Base-by-base conservation (phyloP, 2,888 invertebrate species). In the Xestia xanthographa region DNA sequence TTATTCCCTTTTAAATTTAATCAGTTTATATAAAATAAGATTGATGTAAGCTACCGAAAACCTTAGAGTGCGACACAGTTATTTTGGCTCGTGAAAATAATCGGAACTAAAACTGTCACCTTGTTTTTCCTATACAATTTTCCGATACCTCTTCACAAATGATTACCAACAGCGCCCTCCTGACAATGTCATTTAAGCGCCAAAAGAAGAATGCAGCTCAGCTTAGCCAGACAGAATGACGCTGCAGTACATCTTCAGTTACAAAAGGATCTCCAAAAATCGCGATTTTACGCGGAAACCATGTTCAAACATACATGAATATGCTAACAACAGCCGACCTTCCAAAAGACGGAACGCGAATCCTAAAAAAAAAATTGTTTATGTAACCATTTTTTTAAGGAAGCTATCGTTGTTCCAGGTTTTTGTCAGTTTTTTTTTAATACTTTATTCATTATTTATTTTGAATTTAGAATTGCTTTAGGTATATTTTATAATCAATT, bases 271-370 rank as follows among this genome's bases (percentile, higher is more conserved):
- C 84, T 58, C 86, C 26, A 66, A 85, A 78, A 71, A 45, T 41
- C 34, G 12, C 38, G 26, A 72, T 69, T 73, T 87, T 75, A 85
- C 78, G 58, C 81, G 87, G 84, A 88, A 87, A 78, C 45, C 22
- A 50, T 22, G 58, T 29, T n/a, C 56, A 17, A 73, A 68, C 50
- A 62, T 68, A 38, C 84, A 84, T 88, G 56, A 84, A 89, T 86
- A 86, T 78, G 86, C 48, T 86, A 84, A 85, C 38, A 45, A 3
- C 22, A 22, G 12, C 20, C 72, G 84, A 75, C 84, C 84, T 79
- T 83, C 77, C 70, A 34, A 22, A 38, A 66, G 73, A 68, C 60
- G 48, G 67, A 68, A 62, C 77, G 45, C 60, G 76, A 22, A 11
- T 41, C n/a, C 65, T 22, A 12, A 68, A 66, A 72, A 85, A 83